Base-by-base conservation (phyloP, 2,113 vertebrate species). In the Hippocampus abdominalis region DNA sequence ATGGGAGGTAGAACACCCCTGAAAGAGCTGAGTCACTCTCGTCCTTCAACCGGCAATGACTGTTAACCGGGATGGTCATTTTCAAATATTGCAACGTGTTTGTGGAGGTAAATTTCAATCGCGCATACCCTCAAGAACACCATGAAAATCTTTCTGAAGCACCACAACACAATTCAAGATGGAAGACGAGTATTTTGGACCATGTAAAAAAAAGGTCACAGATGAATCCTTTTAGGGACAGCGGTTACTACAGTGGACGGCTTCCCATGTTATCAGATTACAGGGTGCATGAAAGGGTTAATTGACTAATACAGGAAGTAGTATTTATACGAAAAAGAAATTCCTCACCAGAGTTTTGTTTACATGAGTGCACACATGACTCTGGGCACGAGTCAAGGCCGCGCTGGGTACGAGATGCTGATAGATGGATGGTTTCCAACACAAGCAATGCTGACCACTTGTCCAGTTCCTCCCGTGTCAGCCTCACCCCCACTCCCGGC, bases 401-500 rank as follows among this genome's bases (percentile, higher is more conserved):
- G 23, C 9, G 6, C 2, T 8, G 20, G 21, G 32, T 44, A 64
- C 40, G n/a, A 18, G 13, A 46, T 16, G 42, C 39, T 46, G 39
- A 68, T 86, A 81, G 85, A 68, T 76, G 81, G 81, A 82, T 42
- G 32, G 48, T 79, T 81, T 84, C 82, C 77, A 86, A 88, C 81
- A 84, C 80, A 73, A 88, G 79, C 75, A 66, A 9, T 39, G 49
- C 42, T 70, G 76, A 75, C 77, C 78, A 74, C 76, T 86, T 78
- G 72, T 79, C 77, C 77, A 72, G 70, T 32, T 64, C 75, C 86
- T 86, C 79, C 83, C 64, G 21, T 80, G 69, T 63, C 64, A 16
- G 70, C 68, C 73, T 72, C 68, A 51, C 61, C 77, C 20, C 69
- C 32, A 77, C 82, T 84, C 78, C 78, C 79, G 64, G 0, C 42